Base-by-base conservation (phyloP, 2,797 vertebrate species). In the Meda fulgida region DNA sequence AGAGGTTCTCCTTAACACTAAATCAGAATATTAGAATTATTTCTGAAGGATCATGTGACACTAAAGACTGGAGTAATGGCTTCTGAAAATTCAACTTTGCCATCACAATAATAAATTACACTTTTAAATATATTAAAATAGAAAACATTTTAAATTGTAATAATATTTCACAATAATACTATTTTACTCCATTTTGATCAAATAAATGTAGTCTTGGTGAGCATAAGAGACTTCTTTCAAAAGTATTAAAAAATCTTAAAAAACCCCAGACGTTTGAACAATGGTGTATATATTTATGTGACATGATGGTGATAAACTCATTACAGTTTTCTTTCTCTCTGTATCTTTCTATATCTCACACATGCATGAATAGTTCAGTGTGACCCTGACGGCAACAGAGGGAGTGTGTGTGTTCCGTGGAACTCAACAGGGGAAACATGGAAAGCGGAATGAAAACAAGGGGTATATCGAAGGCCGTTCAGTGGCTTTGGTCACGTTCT, bases 331-430 rank as follows among this genome's bases (percentile, higher is more conserved):
- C 9, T 63, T 40, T 84, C 14, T 60, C 34, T 87, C 75, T 86
- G 19, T 86, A 13, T 77, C 14, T 53, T n/a, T 26, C 7, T 58
- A 40, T 78, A 36, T 73, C 70, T 43, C 58, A 3, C 19, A 34
- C 40, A 26, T 23, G 5, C 7, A 46, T 66, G 5, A n/a, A 36
- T 23, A 99, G 98, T 97, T 92, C 91, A 97, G 95, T 26, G 94
- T 97, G 77, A 93, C 88, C 26, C 92, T 98, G 90, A 92, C 90
- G 0, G 91, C 92, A 11, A 94, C 93, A 1, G 92, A 93, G 0
- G 96, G 93, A 6, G 75, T 98, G 63, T 99, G 98, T 72, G 89
- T 96, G 5, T 95, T 95, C 2, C 90, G 88, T 75, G 95, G 89
- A 40, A 53, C 73, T 29, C 79, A 85, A 51, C 53, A 51, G 43